phyloP scores from a whole-genome alignment of 2,797 vertebrate genomes.

The Poeciliopsis paucimaculata region DNA sequence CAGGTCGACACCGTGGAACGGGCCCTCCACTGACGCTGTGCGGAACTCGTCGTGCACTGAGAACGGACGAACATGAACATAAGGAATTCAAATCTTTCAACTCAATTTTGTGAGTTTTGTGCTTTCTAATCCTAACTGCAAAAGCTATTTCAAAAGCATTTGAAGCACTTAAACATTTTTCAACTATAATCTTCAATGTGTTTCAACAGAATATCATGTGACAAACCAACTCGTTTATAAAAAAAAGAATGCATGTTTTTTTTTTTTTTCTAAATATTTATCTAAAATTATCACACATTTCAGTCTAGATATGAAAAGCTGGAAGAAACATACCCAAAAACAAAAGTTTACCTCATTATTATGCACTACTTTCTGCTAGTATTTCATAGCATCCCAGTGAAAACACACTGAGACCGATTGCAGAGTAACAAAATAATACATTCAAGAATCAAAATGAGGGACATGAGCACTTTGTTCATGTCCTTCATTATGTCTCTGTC shows the following conservation, averaged over 20 bases:
- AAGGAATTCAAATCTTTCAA: neutral
- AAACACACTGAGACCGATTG: neutral
- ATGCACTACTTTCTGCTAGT: neutral
- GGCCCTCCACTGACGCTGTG: slow-evolving; percentile 90
- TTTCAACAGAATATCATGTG: neutral
- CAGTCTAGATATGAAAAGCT: neutral
- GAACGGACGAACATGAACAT: neutral
- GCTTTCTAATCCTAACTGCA: neutral
- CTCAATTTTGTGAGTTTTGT: neutral
- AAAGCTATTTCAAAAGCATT: neutral
- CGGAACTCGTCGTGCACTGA: slow-evolving; percentile 94
- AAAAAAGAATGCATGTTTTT: neutral
- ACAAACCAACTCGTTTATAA: neutral
- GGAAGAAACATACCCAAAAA: neutral
- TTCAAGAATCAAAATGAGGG: neutral
- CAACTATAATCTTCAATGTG: neutral
- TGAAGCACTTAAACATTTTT: neutral
- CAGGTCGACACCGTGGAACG: slow-evolving; percentile 88
- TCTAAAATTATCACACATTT: neutral
- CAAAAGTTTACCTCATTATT: neutral
- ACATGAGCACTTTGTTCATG: neutral
- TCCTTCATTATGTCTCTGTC: neutral
- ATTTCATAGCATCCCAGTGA: neutral
- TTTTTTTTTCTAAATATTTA: neutral
- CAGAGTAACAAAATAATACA: neutral